Evolutionary conservation across 1,140 invertebrate genomes (phyloP).

Genomic region (Neelides sp.): DNA sequence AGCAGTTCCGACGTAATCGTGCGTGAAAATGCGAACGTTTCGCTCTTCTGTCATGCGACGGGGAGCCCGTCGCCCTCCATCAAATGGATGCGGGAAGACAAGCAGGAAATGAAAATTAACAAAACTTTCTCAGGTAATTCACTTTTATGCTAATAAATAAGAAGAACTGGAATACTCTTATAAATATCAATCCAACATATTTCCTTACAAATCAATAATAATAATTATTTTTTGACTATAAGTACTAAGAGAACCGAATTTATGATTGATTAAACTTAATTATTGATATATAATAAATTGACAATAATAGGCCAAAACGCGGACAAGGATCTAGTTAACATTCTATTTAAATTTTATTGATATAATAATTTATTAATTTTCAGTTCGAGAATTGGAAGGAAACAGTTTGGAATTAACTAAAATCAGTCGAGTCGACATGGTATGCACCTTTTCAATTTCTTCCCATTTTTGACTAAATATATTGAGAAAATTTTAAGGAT

Average conservation of each 20-base stretch:
- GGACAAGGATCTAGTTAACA: no score
- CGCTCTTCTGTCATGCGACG: slow-evolving; percentile 69
- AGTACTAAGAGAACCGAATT: no score
- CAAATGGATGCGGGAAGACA: slow-evolving; percentile 62
- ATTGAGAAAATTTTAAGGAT: background rate
- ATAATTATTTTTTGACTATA: no score
- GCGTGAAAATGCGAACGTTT: slow-evolving; percentile 76
- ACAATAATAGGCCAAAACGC: no score
- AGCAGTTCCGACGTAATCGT: slow-evolving; percentile 83
- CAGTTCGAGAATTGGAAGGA: slow-evolving; percentile 69
- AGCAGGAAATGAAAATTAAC: slow-evolving; percentile 55
- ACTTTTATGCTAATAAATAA: no score
- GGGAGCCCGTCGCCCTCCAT: slow-evolving; percentile 76
- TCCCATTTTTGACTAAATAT: background rate
- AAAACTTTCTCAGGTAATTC: slow-evolving; percentile 59
- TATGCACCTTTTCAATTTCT: slow-evolving; percentile 76
- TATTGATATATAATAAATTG: no score
- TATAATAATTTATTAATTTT: slow-evolving; percentile 2
- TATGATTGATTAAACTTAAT: no score
- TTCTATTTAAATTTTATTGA: background rate
- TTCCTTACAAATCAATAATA: no score
- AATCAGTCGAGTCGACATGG: slow-evolving; percentile 79
- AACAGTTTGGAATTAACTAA: slow-evolving; percentile 67
- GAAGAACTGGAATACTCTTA: no score
- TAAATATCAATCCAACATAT: no score